phyloP scores from a whole-genome alignment of 1,140 invertebrate species.

The Centruroides vittatus region DNA sequence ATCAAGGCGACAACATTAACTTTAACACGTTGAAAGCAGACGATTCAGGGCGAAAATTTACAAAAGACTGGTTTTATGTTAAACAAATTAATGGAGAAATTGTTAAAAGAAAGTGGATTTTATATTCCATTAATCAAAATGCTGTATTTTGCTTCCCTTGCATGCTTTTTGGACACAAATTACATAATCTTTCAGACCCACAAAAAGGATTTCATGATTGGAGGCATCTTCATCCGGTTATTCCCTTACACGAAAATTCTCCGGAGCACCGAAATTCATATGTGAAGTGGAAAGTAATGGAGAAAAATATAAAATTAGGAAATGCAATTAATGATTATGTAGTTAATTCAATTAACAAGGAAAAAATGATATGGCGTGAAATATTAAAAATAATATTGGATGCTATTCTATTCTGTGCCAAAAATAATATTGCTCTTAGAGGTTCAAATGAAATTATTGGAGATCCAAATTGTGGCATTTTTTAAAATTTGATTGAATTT shows the following conservation, averaged over 20 bases:
- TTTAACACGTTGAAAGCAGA: too few relatives aligned
- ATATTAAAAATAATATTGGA: too few relatives aligned
- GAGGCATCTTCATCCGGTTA: too few relatives aligned
- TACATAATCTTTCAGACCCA: not conserved
- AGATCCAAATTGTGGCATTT: slow-evolving; percentile 1
- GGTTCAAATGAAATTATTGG: slow-evolving; percentile 2
- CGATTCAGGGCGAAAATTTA: too few relatives aligned
- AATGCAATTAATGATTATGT: not conserved
- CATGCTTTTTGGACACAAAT: not conserved
- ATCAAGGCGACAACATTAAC: too few relatives aligned
- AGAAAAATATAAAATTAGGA: not conserved
- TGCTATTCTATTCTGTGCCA: not conserved
- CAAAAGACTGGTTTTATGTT: too few relatives aligned
- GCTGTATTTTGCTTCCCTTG: not conserved
- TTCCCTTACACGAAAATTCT: not conserved
- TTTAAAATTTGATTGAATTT: slow-evolving; percentile 2
- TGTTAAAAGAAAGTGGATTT: not conserved
- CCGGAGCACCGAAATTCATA: not conserved
- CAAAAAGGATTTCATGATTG: not conserved
- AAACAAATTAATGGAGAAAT: too few relatives aligned
- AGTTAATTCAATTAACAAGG: too few relatives aligned
- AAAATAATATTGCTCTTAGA: slow-evolving; percentile 5
- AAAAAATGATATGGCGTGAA: too few relatives aligned
- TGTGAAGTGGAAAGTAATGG: not conserved
- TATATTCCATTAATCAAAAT: not conserved